These are phyloP conservation scores for Actinia equina DNA, from an alignment of 64 coral and sea anemone genomes.

Conservation along the genomic window DNA sequence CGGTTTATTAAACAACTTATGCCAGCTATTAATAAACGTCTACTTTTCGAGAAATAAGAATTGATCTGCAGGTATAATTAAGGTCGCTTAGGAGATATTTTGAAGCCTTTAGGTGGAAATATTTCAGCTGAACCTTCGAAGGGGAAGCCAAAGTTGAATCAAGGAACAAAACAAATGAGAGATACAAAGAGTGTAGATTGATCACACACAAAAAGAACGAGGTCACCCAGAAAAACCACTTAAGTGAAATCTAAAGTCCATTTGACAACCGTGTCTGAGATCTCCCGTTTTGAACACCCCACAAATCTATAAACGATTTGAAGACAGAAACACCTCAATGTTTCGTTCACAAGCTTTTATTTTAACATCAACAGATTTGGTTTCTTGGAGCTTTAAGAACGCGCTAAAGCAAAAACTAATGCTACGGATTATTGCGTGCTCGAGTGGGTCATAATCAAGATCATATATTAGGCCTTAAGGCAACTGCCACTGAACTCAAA, in stretches of 20 bases:
- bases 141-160: neutral
- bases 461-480: neutral
- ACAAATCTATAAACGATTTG: neutral
- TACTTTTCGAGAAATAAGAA: neutral
- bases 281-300: neutral
- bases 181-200: neutral
- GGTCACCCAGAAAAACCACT: neutral
- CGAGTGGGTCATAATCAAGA: slow-evolving; percentile 9
- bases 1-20: slow-evolving; percentile 12
- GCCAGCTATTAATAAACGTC: neutral
- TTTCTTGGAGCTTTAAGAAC: neutral
- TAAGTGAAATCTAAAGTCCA: neutral
- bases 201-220: neutral
- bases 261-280: neutral
- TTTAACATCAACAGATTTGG: neutral
- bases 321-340: neutral
- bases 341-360: slow-evolving; percentile 5
- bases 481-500: slow-evolving; percentile 12
- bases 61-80: neutral
- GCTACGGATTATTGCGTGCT: slow-evolving; percentile 4
- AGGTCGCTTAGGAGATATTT: neutral
- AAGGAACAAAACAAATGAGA: neutral
- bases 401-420: neutral
- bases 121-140: neutral
- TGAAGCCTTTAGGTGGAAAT: neutral